Conservation (phyloP, 2,113 vertebrate species). For the Takifugu bimaculatus region DNA sequence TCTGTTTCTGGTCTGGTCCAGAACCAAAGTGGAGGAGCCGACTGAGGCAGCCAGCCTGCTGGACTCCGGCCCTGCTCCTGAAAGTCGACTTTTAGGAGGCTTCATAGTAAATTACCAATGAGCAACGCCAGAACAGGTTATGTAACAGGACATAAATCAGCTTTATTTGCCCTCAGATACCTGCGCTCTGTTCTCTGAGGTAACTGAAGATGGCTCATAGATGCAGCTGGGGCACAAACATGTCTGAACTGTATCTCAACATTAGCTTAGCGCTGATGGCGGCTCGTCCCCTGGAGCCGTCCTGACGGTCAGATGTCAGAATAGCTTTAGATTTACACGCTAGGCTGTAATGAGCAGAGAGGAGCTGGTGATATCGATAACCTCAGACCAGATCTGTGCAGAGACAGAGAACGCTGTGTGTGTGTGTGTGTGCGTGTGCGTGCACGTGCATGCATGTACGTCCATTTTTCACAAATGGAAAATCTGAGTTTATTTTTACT, state of each 20-base stretch:
- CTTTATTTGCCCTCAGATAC: not conserved
- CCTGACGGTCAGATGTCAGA: slow-evolving; percentile 37
- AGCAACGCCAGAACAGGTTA: slow-evolving; percentile 26
- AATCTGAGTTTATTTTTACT: too few relatives aligned
- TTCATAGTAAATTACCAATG: slow-evolving; percentile 27
- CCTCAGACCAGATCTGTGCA: too few relatives aligned
- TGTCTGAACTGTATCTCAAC: too few relatives aligned
- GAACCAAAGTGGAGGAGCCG: slow-evolving; percentile 33
- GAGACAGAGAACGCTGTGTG: slow-evolving; percentile 25
- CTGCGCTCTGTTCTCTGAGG: not conserved
- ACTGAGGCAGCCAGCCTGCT: slow-evolving; percentile 27
- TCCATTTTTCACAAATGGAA: not conserved
- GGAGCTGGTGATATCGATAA: too few relatives aligned
- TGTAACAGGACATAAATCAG: slow-evolving; percentile 27
- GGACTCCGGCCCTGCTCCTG: slow-evolving; percentile 19
- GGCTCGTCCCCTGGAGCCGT: too few relatives aligned
- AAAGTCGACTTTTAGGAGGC: slow-evolving; percentile 31
- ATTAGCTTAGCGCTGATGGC: not conserved
- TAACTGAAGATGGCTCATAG: too few relatives aligned
- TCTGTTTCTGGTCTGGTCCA: slow-evolving; percentile 26
- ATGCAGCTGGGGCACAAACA: not conserved
- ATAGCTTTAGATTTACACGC: too few relatives aligned
- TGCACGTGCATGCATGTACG: not conserved
- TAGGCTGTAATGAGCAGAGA: too few relatives aligned
- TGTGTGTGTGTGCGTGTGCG: slow-evolving; percentile 2